phyloP scores from a whole-genome alignment of 2,113 vertebrate genomes.

The Theropithecus gelada region DNA sequence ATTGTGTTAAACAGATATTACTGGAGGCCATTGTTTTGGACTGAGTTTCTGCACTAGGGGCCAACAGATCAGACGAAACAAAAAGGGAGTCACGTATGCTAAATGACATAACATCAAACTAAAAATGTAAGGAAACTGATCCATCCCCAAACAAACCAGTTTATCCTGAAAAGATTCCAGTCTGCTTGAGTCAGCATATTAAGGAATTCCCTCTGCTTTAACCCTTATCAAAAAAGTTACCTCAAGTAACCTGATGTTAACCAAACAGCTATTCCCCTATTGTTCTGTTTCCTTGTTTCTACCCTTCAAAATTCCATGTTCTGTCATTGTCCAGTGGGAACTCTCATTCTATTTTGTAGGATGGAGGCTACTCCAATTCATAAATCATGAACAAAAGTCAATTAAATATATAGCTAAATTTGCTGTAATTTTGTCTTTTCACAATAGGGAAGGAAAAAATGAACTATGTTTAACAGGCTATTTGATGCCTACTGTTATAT shows the following conservation, averaged over 20 bases:
- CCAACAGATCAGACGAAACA: neutral
- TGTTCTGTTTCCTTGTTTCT: neutral
- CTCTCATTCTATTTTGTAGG: neutral
- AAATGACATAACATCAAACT: neutral
- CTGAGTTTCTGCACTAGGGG: rapidly evolving
- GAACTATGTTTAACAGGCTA: neutral
- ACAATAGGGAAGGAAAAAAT: neutral
- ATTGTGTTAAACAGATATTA: neutral
- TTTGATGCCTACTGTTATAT: neutral
- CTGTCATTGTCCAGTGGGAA: too few species aligned
- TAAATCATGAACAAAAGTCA: neutral
- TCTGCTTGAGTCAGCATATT: neutral
- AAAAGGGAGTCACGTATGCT: neutral
- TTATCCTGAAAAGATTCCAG: neutral
- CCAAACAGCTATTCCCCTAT: neutral
- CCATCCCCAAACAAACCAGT: neutral
- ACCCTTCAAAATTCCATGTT: neutral
- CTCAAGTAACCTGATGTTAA: neutral
- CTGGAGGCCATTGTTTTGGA: neutral
- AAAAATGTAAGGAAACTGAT: neutral
- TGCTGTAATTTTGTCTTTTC: neutral
- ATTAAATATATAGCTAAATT: neutral
- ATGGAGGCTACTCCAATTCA: neutral
- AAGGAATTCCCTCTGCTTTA: neutral
- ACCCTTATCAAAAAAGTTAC: neutral